Evolutionary conservation across 2,113 vertebrate species (phyloP).

Genomic region (Ageneiosus marmoratus): DNA sequence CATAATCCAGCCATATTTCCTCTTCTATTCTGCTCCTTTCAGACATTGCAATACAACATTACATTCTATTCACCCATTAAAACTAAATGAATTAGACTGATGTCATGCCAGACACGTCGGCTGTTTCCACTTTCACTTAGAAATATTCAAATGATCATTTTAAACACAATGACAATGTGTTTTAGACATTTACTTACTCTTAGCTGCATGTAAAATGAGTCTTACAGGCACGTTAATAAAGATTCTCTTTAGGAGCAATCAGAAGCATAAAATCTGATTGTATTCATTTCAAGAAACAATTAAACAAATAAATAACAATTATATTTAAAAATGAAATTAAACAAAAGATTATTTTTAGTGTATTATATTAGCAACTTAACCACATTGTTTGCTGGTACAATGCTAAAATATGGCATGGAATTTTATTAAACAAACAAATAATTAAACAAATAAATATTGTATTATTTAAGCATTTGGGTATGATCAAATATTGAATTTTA

Average conservation of each 20-base stretch:
- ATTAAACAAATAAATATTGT: too few species aligned
- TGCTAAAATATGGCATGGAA: background rate
- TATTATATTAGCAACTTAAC: background rate
- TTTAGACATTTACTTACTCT: background rate
- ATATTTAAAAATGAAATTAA: background rate
- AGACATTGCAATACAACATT: background rate
- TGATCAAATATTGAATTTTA: too few species aligned
- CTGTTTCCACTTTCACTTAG: background rate
- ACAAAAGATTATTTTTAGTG: background rate
- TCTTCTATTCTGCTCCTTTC: background rate
- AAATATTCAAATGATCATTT: background rate
- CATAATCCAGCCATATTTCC: conserved; percentile 17
- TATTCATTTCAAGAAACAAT: too few species aligned
- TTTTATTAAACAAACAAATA: too few species aligned
- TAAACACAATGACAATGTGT: too few species aligned
- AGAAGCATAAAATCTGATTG: too few species aligned
- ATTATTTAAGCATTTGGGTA: background rate
- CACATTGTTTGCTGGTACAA: background rate
- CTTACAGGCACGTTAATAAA: too few species aligned
- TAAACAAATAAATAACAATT: background rate
- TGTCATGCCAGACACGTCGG: background rate
- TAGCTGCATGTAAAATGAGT: too few species aligned
- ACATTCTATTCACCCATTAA: background rate
- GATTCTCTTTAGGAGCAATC: too few species aligned
- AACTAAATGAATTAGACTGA: conserved; percentile 10